Base-by-base conservation (phyloP, 2,888 invertebrate species). In the Amphimallon solstitiale region DNA sequence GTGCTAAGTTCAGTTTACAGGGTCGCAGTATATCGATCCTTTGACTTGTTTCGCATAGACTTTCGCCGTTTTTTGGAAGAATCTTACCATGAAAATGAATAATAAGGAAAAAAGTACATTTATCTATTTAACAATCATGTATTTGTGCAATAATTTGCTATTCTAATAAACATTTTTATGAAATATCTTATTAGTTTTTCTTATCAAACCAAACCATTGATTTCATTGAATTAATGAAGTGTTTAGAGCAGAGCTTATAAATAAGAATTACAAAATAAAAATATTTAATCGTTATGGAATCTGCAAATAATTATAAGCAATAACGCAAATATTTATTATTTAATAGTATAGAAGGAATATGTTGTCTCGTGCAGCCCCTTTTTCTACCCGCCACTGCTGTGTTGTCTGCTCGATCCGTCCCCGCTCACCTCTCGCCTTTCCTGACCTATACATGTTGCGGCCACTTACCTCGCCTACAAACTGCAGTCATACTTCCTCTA, bases 91-190 rank as follows among this genome's bases (percentile, higher is more conserved):
- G 43, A 56, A 59, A 40, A 29, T 52, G 14, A 59, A 21, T 38
- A 35, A 40, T 23, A 59, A 59, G 3, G 40, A 23, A 12, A 59
- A 60, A 49, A 69, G 69, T 68, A 72, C 71, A 72, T 76, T 73
- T 72, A 74, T 71, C 71, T 74, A 76, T 71, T 75, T 72, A 75
- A 77, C 76, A 76, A 78, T 76, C 76, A 77, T 76, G 74, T 77
- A 75, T 71, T 74, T 77, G 77, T 78, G 78, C 77, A 78, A 78
- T 78, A 77, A 77, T 78, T 78, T 77, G 76, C 76, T 77, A 77
- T 75, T 76, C 75, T 75, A 79, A 75, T 77, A 74, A 75, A 77
- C 67, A 74, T 76, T 78, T 77, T 73, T 77, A 77, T 73, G 66
- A 77, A 77, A 74, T 64, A 43, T 65, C 40, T 43, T 66, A 65